Conservation (phyloP, 2,888 invertebrate genomes). For the Panopea generosa region DNA sequence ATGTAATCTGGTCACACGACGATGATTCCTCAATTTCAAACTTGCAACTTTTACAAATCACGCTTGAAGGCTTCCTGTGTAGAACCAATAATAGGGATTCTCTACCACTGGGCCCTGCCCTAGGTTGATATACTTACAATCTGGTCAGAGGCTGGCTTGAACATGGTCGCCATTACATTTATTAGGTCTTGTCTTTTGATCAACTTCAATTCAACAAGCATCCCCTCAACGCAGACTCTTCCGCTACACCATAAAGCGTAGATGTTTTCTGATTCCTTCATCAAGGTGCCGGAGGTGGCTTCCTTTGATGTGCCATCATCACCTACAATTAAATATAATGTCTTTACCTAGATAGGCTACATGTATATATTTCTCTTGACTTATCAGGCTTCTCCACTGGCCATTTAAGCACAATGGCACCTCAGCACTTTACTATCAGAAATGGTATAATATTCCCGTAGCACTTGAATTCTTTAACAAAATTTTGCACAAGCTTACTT, state of each 20-base stretch:
- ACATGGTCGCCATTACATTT: slow-evolving; percentile 92
- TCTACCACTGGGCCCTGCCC: not conserved
- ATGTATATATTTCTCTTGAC: too few species aligned
- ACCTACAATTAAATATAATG: slow-evolving; percentile 88
- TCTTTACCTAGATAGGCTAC: too few species aligned
- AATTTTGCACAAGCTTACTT: too few species aligned
- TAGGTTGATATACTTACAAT: slow-evolving; percentile 87
- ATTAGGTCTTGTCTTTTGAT: slow-evolving; percentile 98
- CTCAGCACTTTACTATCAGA: too few species aligned
- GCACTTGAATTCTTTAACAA: too few species aligned
- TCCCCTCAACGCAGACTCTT: slow-evolving; percentile 96
- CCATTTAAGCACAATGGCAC: too few species aligned
- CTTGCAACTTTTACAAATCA: too few species aligned
- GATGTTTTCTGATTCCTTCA: slow-evolving; percentile 97
- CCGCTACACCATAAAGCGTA: slow-evolving; percentile 99
- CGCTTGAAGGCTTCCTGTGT: too few species aligned
- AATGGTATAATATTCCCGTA: too few species aligned
- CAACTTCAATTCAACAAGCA: slow-evolving; percentile 97
- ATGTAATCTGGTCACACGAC: too few species aligned
- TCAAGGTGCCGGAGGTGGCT: slow-evolving; percentile 87
- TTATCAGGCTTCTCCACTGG: too few species aligned
- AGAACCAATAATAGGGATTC: not conserved
- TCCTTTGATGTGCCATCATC: slow-evolving; percentile 91
- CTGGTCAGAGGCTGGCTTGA: slow-evolving; percentile 95
- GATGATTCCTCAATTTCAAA: too few species aligned